Evolutionary conservation across 2,113 vertebrate species (phyloP), one percentile per base, ranked within the genome.

Genomic region (Phaethornis superciliosus): DNA sequence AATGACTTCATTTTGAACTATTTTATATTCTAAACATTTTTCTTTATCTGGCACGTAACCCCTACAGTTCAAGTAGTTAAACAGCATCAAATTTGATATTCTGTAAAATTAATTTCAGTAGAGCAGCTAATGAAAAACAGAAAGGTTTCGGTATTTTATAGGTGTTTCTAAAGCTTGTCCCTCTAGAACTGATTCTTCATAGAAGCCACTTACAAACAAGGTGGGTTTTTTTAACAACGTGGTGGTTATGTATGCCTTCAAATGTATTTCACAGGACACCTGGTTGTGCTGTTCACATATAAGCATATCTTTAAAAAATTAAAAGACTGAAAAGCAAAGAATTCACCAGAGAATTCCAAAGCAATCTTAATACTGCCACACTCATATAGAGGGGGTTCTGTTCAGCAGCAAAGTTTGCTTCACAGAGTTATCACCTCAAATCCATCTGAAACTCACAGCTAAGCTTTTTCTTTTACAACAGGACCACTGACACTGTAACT

Each of bases 1-100:
- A 94, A 95, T 90, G 26, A 91, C 89, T 96, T 93, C 85, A 90
- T 95, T 96, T 89, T 75, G 68, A 90, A 83, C 85, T 94, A 88
- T 93, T 95, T 93, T 88, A 58, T 64, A 95, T 96, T 95, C 85
- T 68, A 91, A 94, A 75, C 82, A 78, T 60, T 94, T 89, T 86
- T 78, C 83, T 90, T 91, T 95, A 93, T 88, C 70, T 95, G 89
- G 44, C 71, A 89, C 16, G 58, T 85, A 85, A 95, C 89, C 64
- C 42, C 72, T 90, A 91, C 69, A 81, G 95, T 95, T 89, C 93
- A 96, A 93, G 79, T 20, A 94, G 87, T 88, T 88, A 95, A 93
- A 95, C 82, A 95, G 40, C 44, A 84, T 30, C 83, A 93, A 87
- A 78, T 94, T 21, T 63, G 76, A 91, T 96, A 94, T 91, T 88